Evolutionary conservation across 2,888 invertebrate genomes (phyloP), one percentile per base, ranked within the genome.

Genomic region (Dorcus hopei): DNA sequence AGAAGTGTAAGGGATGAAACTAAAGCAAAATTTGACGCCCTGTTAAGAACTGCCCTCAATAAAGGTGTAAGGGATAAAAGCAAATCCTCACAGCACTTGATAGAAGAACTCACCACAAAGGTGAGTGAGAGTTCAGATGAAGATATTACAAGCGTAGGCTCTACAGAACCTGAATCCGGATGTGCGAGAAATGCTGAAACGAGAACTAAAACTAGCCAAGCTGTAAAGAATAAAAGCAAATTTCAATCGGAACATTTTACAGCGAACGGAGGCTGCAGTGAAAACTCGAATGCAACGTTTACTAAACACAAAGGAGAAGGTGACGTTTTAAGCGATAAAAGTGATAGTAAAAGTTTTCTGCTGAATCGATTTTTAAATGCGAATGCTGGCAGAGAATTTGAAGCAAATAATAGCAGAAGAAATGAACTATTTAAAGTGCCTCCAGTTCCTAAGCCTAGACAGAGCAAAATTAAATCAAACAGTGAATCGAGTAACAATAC

Each of bases 11-110:
- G 65, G 53, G 63, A 66, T 45, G 73, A 74, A 67, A 75, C 77
- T 9, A 73, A 71, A 65, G 68, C 68, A 38, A 70, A 70, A 60
- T 76, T 77, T 62, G 72, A 75, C 39, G 65, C 68, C 6, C 62
- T 75, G 54, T 58, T 76, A 39, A 74, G 71, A 63, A 58, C 65
- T 16, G 73, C 73, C 2, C 62, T 71, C 19, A 61, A 63, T 49
- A 64, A 62, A 45, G 68, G 62, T 54, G 43, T 52, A n/a, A 49
- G 57, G 49, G 40, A 43, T 9, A 7, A 43, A 23, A 14, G 38
- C 9, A 61, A 61, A 23, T 59, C 56, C 14, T 55, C 53, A 39
- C 49, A 59, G 51, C 59, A 61, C 26, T 55, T 64, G 42, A 38
- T 62, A 33, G 57, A 54, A 33, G 54, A 58, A 16, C 14, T 23